Percentiles rank a stretch among this genome's conserved stretches.
Evolutionary conservation across 37 sponge, comb jelly and placozoan species (phyloP).

Genomic region (Tethya wilhelma): DNA sequence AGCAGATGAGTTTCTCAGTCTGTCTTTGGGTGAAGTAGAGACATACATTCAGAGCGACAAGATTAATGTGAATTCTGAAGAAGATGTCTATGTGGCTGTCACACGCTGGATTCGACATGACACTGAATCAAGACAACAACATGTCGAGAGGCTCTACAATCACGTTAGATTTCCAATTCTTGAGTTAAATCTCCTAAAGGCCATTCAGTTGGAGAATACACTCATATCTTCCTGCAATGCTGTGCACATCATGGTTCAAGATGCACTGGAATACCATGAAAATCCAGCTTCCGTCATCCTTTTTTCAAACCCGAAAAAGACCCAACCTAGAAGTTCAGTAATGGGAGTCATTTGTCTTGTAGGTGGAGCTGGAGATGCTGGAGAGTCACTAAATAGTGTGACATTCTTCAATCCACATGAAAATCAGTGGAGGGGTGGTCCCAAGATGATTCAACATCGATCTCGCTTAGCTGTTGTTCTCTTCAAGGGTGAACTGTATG

Average conservation of each 20-base stretch:
- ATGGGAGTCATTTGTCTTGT: constrained; percentile 72
- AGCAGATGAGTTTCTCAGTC: constrained; percentile 66
- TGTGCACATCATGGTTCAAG: constrained; percentile 54
- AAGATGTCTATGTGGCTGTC: constrained; percentile 79
- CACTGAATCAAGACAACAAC: background rate
- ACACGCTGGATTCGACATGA: constrained; percentile 79
- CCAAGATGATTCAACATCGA: constrained; percentile 68
- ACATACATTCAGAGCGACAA: constrained; percentile 56
- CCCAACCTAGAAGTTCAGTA: constrained; percentile 71
- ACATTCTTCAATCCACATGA: constrained; percentile 74
- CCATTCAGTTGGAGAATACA: constrained; percentile 24
- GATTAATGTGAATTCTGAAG: constrained; percentile 69
- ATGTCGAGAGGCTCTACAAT: constrained; percentile 56
- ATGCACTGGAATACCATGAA: constrained; percentile 70
- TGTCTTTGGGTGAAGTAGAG: constrained; percentile 51
- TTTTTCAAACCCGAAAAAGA: constrained; percentile 64
- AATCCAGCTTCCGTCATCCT: constrained; percentile 66
- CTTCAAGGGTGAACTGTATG: constrained; percentile 72
- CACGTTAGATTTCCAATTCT: constrained; percentile 82
- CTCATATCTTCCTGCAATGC: constrained; percentile 10
- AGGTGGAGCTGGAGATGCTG: constrained; percentile 72
- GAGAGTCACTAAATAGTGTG: constrained; percentile 54
- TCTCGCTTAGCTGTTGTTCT: constrained; percentile 52
- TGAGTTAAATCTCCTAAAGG: constrained; percentile 37
- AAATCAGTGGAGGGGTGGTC: constrained; percentile 68